Evolutionary conservation across 1,140 invertebrate species (phyloP).

Genomic region (Drosophila ananassae): DNA sequence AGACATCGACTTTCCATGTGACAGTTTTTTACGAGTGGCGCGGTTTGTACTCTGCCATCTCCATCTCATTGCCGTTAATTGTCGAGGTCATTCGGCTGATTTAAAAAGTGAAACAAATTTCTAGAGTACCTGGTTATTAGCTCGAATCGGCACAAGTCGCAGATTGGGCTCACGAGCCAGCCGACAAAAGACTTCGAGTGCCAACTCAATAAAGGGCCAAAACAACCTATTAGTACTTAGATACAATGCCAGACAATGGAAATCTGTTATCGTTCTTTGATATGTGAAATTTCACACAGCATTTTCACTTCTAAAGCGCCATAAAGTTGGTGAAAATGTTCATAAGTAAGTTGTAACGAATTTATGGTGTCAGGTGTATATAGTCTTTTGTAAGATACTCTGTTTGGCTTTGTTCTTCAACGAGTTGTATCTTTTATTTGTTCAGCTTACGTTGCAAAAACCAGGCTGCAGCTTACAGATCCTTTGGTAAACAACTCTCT

Average conservation of each 20-base stretch:
- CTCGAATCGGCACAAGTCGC: slow-evolving; percentile 50
- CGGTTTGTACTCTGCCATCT: slow-evolving; percentile 1
- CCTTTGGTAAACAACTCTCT: slow-evolving; percentile 61
- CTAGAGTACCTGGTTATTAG: slow-evolving; percentile 76
- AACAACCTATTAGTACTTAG: slow-evolving; percentile 31
- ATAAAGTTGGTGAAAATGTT: slow-evolving; percentile 36
- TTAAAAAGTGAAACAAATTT: slow-evolving; percentile 81
- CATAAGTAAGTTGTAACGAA: slow-evolving; percentile 32
- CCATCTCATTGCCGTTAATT: slow-evolving; percentile 58
- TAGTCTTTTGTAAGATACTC: slow-evolving; percentile 17
- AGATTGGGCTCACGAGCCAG: slow-evolving; percentile 24
- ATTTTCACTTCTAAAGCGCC: slow-evolving; percentile 33
- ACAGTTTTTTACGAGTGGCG: slow-evolving; percentile 56
- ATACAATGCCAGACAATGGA: slow-evolving; percentile 11
- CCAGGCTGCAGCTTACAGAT: slow-evolving; percentile 32
- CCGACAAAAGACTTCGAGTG: slow-evolving; percentile 42
- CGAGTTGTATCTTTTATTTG: slow-evolving; percentile 46
- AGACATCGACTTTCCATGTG: slow-evolving; percentile 64
- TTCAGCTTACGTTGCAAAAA: slow-evolving; percentile 64
- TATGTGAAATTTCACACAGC: slow-evolving; percentile 41
- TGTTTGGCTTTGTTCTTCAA: slow-evolving; percentile 1
- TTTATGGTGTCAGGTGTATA: slow-evolving; percentile 10
- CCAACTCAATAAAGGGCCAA: slow-evolving; percentile 39
- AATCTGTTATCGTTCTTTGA: slow-evolving; percentile 14
- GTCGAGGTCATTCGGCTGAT: slow-evolving; percentile 57